Percentiles rank a stretch among this genome's conserved stretches.
Evolutionary conservation across 2,888 invertebrate genomes (phyloP).

Genomic region (Elmis aenea): DNA sequence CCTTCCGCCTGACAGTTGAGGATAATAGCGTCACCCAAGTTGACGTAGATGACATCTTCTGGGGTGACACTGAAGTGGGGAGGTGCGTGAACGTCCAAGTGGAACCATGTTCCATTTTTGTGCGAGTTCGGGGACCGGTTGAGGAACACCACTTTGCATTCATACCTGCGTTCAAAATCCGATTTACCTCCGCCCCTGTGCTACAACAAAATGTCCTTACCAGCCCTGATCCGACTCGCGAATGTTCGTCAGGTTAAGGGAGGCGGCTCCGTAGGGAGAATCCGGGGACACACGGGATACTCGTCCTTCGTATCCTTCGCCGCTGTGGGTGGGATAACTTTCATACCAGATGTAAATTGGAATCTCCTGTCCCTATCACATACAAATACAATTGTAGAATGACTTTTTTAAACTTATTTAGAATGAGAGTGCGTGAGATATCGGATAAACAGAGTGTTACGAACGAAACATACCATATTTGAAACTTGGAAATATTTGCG

Average conservation of each 20-base stretch:
- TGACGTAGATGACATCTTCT: constrained; percentile 94
- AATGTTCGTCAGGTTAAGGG: constrained; percentile 93
- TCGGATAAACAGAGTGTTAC: constrained; percentile 12
- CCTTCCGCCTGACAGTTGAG: constrained; percentile 96
- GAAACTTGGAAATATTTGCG: too few relatives aligned
- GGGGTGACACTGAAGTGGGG: constrained; percentile 93
- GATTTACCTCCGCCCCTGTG: too few relatives aligned
- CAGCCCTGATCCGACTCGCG: constrained; percentile 92
- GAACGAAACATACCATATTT: too few relatives aligned
- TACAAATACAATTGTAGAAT: constrained; percentile 25
- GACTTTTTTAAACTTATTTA: too few relatives aligned
- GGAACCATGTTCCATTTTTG: constrained; percentile 97
- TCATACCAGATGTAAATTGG: constrained; percentile 98
- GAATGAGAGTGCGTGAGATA: too few relatives aligned
- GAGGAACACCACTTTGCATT: constrained; percentile 80
- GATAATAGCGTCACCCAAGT: constrained; percentile 92
- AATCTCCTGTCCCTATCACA: constrained; percentile 84
- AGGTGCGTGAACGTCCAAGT: constrained; percentile 95
- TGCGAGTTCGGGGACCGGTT: constrained; percentile 88
- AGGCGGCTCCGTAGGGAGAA: constrained; percentile 85
- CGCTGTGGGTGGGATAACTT: constrained; percentile 95
- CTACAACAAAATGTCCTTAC: constrained; percentile 85
- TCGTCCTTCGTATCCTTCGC: constrained; percentile 87
- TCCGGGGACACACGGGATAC: constrained; percentile 85
- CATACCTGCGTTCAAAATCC: too few relatives aligned